Base-by-base conservation (phyloP, 92 coral and sea anemone species). In the Heliopora coerulea region DNA sequence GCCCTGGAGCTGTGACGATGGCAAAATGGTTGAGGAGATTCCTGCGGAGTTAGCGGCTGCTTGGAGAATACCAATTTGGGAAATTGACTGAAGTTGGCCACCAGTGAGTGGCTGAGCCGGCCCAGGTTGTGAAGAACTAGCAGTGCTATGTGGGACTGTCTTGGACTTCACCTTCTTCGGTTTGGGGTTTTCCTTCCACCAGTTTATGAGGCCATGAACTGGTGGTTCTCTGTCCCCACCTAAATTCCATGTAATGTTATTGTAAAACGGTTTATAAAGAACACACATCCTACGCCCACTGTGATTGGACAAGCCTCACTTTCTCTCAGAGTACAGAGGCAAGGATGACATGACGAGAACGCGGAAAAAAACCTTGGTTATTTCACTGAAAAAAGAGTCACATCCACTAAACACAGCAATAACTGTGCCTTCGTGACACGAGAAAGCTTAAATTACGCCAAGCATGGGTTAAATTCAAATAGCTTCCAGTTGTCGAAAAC, bases 211-310 rank as follows among this genome's bases (percentile, higher is more conserved):
- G 63, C 99, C 99, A 79, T 95, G 99, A 11, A 87, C 85, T 24
- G 99, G 99, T 28, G 99, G 99, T 50, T 95, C 99, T 19, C 99
- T 89, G 84, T 89, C 99, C 4, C 99, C 99, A 40, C 99, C 99
- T 95, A 41, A 31, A 64, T 34, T 4, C 19, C 14, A 29, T 18
- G 12, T 40, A 33, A 72, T 37, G 13, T 54, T 12, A 54, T 10
- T 27, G 60, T 54, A 19, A 24, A 54, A n/a, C n/a, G n/a, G n/a
- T n/a, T n/a, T n/a, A n/a, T n/a, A n/a, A n/a, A n/a, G n/a, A n/a
- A n/a, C n/a, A 17, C 9, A 19, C 2, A 54, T 19, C 2, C 12
- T n/a, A n/a, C n/a, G n/a, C n/a, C n/a, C n/a, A n/a, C n/a, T n/a
- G n/a, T n/a, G n/a, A n/a, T n/a, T n/a, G 4, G 11, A 37, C 42